phyloP scores from a whole-genome alignment of 2,888 invertebrate species.

The Julus scandinavius region DNA sequence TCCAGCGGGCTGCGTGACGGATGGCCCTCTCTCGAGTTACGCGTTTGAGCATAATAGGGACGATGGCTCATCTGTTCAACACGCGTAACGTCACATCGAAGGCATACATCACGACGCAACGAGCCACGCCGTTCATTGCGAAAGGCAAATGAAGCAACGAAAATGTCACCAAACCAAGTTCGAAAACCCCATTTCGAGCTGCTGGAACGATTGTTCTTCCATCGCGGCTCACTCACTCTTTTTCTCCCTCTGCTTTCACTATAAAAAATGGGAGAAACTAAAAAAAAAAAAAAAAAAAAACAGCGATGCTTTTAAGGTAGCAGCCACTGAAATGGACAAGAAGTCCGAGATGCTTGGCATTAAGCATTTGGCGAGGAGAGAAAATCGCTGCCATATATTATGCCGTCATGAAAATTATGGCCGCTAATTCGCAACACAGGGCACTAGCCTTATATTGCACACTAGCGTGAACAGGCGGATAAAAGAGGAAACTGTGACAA shows the following conservation, averaged over 20 bases:
- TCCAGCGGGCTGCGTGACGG: not conserved
- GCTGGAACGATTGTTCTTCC: slow-evolving; percentile 25
- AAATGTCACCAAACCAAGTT: slow-evolving; percentile 38
- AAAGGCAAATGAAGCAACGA: slow-evolving; percentile 8
- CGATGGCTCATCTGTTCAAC: slow-evolving; percentile 18
- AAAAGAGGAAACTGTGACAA: too few relatives aligned
- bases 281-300: too few relatives aligned
- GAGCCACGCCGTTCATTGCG: slow-evolving; percentile 3
- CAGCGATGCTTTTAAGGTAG: not conserved
- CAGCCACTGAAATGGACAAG: not conserved
- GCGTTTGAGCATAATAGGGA: slow-evolving; percentile 10
- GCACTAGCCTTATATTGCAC: too few relatives aligned
- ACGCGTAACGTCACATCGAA: slow-evolving; percentile 16
- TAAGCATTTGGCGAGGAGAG: too few relatives aligned
- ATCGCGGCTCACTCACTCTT: not conserved
- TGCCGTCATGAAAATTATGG: too few relatives aligned
- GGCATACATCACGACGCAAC: slow-evolving; percentile 7
- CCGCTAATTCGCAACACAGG: too few relatives aligned
- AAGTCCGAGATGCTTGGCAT: not conserved
- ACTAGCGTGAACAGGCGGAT: too few relatives aligned
- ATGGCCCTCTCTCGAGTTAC: slow-evolving; percentile 22
- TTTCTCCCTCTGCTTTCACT: not conserved
- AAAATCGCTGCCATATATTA: too few relatives aligned
- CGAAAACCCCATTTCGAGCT: slow-evolving; percentile 30
- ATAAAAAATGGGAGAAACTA: not conserved